phyloP scores from a whole-genome alignment of 1,140 invertebrate species.

The Pantala flavescens region DNA sequence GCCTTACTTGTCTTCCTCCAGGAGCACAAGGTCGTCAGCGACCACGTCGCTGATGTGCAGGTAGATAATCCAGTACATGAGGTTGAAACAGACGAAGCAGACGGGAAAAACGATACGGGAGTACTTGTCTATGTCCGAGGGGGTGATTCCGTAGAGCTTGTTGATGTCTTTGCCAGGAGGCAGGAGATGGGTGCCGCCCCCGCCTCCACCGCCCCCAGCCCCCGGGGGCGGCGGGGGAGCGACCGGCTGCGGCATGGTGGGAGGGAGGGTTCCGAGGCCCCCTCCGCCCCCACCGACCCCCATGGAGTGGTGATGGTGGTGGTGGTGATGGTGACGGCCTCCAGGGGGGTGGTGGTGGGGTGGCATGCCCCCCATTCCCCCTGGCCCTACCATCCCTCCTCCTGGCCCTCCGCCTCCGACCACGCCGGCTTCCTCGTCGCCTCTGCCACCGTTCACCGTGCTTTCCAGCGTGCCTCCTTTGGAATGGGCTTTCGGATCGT shows the following conservation, averaged over 20 bases:
- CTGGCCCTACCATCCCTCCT: background rate
- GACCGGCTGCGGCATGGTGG: background rate
- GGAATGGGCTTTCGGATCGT: constrained; percentile 83
- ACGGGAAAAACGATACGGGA: constrained; percentile 91
- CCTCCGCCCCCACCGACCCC: background rate
- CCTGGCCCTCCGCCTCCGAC: background rate
- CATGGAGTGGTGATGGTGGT: background rate
- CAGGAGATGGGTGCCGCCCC: constrained; percentile 16
- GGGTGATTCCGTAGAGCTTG: constrained; percentile 64
- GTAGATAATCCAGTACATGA: constrained; percentile 98
- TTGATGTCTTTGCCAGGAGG: constrained; percentile 38
- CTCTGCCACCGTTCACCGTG: constrained; percentile 66
- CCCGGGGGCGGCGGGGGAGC: constrained; percentile 16
- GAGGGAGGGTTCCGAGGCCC: background rate
- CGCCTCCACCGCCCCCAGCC: background rate
- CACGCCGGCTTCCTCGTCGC: constrained; percentile 27
- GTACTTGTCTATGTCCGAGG: constrained; percentile 94
- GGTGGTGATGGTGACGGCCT: background rate
- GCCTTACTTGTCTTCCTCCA: constrained; percentile 64
- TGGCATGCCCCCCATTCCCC: background rate
- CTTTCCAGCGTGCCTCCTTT: constrained; percentile 83
- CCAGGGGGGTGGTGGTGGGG: background rate
- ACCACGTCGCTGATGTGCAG: constrained; percentile 90
- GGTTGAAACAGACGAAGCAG: constrained; percentile 93
- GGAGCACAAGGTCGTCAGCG: constrained; percentile 78